These are phyloP conservation scores for Epinephelus coioides DNA, from an alignment of 2,797 vertebrate genomes.

Conservation along the genomic window DNA sequence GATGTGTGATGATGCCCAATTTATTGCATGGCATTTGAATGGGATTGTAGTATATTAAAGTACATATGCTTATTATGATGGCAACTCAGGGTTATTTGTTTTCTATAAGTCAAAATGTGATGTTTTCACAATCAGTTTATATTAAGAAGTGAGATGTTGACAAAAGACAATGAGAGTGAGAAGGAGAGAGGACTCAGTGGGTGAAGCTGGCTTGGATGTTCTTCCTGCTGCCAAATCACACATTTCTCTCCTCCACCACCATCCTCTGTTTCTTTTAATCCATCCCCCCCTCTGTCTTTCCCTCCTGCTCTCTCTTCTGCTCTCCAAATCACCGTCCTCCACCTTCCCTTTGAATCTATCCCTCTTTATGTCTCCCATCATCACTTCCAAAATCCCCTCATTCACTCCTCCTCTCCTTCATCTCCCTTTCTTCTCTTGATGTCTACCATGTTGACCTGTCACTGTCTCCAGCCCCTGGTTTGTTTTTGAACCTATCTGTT, in stretches of 20 bases:
- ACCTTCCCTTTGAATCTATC: slow-evolving; percentile 7
- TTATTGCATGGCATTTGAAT: no score
- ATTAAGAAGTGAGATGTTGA: slow-evolving; percentile 51
- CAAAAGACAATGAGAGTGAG: slow-evolving; percentile 33
- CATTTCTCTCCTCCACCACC: slow-evolving; percentile 47
- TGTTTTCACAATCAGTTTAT: slow-evolving; percentile 33
- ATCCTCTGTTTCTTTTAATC: slow-evolving; percentile 46
- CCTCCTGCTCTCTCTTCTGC: slow-evolving; percentile 22
- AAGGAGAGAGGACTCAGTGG: slow-evolving; percentile 51
- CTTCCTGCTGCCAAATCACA: slow-evolving; percentile 54
- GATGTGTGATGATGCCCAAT: no score
- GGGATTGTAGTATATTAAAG: no score
- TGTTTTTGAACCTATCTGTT: neutral
- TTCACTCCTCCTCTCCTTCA: slow-evolving; percentile 5
- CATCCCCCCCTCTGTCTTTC: slow-evolving; percentile 12
- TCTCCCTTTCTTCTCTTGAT: neutral
- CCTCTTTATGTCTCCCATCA: neutral
- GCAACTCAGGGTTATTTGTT: no score
- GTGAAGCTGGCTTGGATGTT: slow-evolving; percentile 42
- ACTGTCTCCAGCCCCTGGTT: neutral
- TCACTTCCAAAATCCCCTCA: slow-evolving; percentile 12
- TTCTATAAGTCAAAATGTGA: neutral
- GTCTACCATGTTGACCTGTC: slow-evolving; percentile 1
- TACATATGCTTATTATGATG: no score
- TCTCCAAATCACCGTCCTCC: slow-evolving; percentile 25